Evolutionary conservation across 2,113 vertebrate genomes (phyloP).

Genomic region (Apeltes quadracus): DNA sequence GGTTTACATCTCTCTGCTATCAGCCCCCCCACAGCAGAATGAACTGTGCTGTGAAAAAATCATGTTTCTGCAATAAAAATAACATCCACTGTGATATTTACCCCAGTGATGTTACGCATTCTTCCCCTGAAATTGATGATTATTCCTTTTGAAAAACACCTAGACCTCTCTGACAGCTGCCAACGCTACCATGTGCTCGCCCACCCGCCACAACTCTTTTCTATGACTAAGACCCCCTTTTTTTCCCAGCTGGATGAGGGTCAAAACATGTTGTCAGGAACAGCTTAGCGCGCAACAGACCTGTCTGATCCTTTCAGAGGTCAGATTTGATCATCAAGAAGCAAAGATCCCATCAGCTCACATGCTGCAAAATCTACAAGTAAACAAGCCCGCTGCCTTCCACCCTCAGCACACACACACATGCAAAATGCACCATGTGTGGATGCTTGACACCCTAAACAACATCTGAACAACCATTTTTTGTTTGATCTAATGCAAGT

Average conservation of each 20-base stretch:
- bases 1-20: conserved; percentile 48
- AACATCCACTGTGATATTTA: conserved; percentile 31
- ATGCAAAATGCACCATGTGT: not conserved
- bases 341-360: conserved; percentile 20
- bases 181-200: not conserved
- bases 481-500: not conserved
- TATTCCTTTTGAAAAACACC: conserved; percentile 11
- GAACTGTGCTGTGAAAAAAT: conserved; percentile 29
- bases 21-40: conserved; percentile 42
- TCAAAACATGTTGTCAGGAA: conserved; percentile 50
- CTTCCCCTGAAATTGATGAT: not conserved
- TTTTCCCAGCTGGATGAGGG: conserved; percentile 4
- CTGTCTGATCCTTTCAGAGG: conserved; percentile 27
- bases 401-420: conserved; percentile 3
- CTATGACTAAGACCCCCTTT: not conserved
- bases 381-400: conserved; percentile 23
- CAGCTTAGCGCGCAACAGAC: conserved; percentile 24
- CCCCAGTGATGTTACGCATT: conserved; percentile 10
- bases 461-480: not conserved
- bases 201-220: not conserved
- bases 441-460: no score
- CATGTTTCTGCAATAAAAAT: not conserved
- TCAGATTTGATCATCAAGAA: conserved; percentile 29
- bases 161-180: not conserved
- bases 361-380: not conserved